Percentiles rank a stretch among this genome's conserved stretches.
Evolutionary conservation across 1,140 invertebrate genomes (phyloP).

Genomic region (Apis cerana): DNA sequence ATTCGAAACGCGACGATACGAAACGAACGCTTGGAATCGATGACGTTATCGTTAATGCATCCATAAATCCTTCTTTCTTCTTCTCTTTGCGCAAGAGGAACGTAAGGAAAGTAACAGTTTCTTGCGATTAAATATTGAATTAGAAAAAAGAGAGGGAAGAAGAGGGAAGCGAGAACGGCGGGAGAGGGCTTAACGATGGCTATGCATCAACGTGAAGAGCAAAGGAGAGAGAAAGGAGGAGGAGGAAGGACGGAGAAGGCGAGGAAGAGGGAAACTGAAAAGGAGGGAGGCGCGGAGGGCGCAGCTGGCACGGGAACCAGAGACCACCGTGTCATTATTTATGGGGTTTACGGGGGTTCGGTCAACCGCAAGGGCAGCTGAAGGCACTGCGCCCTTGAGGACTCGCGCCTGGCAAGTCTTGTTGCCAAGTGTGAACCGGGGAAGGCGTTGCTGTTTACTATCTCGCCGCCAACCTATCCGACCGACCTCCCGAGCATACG

Average conservation of each 20-base stretch:
- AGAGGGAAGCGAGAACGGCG: not conserved
- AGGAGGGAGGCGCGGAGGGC: constrained; percentile 28
- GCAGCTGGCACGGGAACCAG: constrained; percentile 55
- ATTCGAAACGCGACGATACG: too few relatives aligned
- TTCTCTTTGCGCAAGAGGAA: too few relatives aligned
- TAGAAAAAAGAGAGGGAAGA: not conserved
- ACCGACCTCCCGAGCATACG: constrained; percentile 56
- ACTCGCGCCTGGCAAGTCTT: constrained; percentile 42
- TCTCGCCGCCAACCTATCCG: constrained; percentile 56
- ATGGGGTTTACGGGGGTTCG: constrained; percentile 66
- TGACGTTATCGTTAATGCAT: too few relatives aligned
- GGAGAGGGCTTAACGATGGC: not conserved
- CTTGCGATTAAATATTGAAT: too few relatives aligned
- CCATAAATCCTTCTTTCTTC: too few relatives aligned
- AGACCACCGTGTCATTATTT: constrained; percentile 63
- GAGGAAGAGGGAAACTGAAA: constrained; percentile 55
- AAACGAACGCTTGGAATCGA: too few relatives aligned
- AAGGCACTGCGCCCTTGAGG: constrained; percentile 57
- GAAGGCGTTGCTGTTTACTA: constrained; percentile 66
- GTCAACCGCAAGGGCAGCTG: constrained; percentile 64
- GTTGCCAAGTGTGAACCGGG: constrained; percentile 65
- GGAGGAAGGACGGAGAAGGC: constrained; percentile 24
- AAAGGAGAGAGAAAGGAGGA: not conserved
- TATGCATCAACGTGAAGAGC: not conserved
- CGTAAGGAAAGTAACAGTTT: not conserved